These are phyloP conservation scores for Syrphus vitripennis DNA, from an alignment of 2,888 invertebrate species.

Conservation along the genomic window DNA sequence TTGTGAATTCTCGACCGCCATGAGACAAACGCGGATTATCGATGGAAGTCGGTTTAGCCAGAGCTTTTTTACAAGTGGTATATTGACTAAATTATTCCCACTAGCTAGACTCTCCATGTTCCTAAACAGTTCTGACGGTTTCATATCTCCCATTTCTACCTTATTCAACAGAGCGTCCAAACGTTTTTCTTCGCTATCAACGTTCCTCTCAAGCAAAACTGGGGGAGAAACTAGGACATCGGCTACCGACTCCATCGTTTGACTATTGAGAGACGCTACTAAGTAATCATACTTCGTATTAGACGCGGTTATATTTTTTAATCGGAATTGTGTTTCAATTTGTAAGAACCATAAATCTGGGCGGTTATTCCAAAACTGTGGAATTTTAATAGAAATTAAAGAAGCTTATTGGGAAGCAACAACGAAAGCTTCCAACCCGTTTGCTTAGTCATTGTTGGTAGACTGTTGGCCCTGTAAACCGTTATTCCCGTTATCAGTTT, in stretches of 20 bases:
- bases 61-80: not conserved
- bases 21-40: not conserved
- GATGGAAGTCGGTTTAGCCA: constrained; percentile 26
- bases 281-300: constrained; percentile 30
- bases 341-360: constrained; percentile 31
- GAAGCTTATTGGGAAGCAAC: not conserved
- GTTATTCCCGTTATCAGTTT: too few species aligned
- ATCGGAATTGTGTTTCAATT: constrained; percentile 22
- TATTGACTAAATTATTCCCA: not conserved
- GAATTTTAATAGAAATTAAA: not conserved
- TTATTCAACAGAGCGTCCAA: constrained; percentile 23
- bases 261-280: not conserved
- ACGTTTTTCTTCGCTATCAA: constrained; percentile 34
- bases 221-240: constrained; percentile 13
- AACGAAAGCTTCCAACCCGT: too few species aligned
- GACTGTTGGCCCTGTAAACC: too few species aligned
- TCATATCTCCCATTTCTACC: not conserved
- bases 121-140: constrained; percentile 6
- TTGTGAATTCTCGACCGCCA: constrained; percentile 15
- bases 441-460: too few species aligned
- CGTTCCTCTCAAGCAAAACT: constrained; percentile 16
- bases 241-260: too few species aligned
- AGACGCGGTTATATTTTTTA: constrained; percentile 11
- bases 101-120: constrained; percentile 1
- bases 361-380: constrained; percentile 11